Conservation (phyloP, 2,113 vertebrate genomes). For the Phyllopteryx taeniolatus region DNA sequence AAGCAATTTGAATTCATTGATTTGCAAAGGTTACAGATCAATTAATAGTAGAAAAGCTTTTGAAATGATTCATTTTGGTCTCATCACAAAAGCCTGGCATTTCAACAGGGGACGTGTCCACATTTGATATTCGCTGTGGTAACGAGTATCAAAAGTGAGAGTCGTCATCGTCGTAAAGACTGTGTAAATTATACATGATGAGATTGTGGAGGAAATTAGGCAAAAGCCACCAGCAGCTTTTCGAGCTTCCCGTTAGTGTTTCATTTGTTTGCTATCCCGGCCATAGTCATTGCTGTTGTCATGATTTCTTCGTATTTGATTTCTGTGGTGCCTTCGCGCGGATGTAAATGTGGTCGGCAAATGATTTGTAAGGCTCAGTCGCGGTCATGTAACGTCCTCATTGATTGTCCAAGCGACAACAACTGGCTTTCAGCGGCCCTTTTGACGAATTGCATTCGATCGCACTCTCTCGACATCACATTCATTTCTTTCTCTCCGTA, state of each 20-base stretch:
- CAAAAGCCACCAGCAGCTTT: background rate
- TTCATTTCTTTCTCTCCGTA: background rate
- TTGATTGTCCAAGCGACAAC: background rate
- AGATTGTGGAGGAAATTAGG: background rate
- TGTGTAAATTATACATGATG: background rate
- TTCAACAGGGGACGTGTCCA: too few relatives aligned
- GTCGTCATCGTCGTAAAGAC: background rate
- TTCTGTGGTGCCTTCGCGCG: background rate
- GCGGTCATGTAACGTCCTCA: background rate
- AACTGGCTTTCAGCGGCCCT: background rate
- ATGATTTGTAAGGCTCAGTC: background rate
- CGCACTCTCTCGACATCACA: conserved; percentile 5
- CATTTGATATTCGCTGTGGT: too few relatives aligned
- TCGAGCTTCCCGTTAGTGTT: background rate
- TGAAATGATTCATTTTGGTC: too few relatives aligned
- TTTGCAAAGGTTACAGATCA: too few relatives aligned
- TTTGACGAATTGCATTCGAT: background rate
- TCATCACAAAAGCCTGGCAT: too few relatives aligned
- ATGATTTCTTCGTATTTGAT: background rate
- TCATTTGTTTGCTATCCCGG: background rate
- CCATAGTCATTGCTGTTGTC: too few relatives aligned
- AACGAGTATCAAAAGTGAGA: background rate
- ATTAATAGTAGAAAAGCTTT: too few relatives aligned
- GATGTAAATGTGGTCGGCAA: background rate
- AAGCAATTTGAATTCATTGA: too few relatives aligned